Evolutionary conservation across 1,140 invertebrate genomes (phyloP).

Genomic region (Ptiloglossa arizonensis): DNA sequence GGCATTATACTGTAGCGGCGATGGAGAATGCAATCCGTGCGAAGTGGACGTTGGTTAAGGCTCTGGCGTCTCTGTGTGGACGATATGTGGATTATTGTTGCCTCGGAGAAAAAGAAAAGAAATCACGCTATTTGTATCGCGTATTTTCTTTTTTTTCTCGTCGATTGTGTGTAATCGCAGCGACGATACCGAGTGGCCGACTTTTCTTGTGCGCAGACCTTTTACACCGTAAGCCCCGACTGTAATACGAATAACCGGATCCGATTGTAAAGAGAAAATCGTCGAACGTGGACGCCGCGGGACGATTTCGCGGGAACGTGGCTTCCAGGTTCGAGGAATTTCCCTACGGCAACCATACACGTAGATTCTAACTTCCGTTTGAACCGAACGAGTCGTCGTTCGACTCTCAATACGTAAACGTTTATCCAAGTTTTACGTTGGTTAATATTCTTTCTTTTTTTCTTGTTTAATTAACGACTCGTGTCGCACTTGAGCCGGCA

Average conservation of each 20-base stretch:
- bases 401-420: slow-evolving; percentile 3
- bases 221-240: slow-evolving; percentile 13
- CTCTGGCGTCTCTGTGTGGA: slow-evolving; percentile 29
- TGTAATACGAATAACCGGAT: slow-evolving; percentile 9
- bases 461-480: neutral
- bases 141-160: slow-evolving; percentile 25
- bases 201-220: slow-evolving; percentile 20
- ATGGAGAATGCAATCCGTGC: slow-evolving; percentile 43
- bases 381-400: slow-evolving; percentile 24
- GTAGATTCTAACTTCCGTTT: slow-evolving; percentile 55
- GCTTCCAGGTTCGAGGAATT: neutral
- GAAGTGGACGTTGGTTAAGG: slow-evolving; percentile 36
- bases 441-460: neutral
- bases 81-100: slow-evolving; percentile 37
- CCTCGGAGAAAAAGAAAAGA: neutral
- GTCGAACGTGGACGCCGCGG: neutral
- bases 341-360: neutral
- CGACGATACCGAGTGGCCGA: slow-evolving; percentile 16
- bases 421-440: neutral
- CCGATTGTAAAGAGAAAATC: slow-evolving; percentile 18
- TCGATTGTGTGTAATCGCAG: slow-evolving; percentile 29
- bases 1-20: slow-evolving; percentile 45
- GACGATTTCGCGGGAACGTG: neutral
- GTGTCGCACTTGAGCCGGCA: slow-evolving; percentile 51
- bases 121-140: slow-evolving; percentile 21